phyloP scores from a whole-genome alignment of 2,113 vertebrate genomes.

The Dromas ardeola region DNA sequence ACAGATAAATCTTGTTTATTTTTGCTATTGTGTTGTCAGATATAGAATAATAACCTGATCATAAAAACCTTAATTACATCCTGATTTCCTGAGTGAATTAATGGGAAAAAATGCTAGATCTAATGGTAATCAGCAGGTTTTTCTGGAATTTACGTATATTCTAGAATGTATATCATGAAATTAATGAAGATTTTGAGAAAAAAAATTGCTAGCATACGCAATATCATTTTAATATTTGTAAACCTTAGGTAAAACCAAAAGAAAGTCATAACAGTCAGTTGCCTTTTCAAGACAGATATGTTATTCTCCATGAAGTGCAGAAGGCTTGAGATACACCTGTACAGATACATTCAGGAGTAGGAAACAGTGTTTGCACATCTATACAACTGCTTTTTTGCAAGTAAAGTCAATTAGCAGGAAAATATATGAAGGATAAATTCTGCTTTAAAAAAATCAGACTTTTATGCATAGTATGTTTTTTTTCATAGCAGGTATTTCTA shows the following conservation, averaged over 20 bases:
- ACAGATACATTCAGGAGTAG: background rate
- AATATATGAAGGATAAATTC: background rate
- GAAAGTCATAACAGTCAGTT: background rate
- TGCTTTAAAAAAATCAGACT: background rate
- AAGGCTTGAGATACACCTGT: background rate
- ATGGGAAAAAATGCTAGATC: slow-evolving; percentile 13
- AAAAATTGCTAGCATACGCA: background rate
- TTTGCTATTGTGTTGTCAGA: slow-evolving; percentile 11
- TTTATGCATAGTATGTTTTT: background rate
- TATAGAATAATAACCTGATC: background rate
- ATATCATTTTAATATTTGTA: background rate
- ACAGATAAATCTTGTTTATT: background rate
- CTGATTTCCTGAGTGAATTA: background rate
- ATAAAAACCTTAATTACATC: slow-evolving; percentile 26
- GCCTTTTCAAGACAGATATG: background rate
- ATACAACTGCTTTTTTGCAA: background rate
- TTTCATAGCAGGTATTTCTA: background rate
- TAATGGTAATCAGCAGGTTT: slow-evolving; percentile 29
- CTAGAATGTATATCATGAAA: background rate
- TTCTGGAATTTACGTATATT: background rate
- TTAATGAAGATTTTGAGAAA: background rate
- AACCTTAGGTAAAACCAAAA: background rate
- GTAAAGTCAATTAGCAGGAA: background rate
- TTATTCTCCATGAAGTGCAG: background rate
- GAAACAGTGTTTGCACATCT: background rate